Evolutionary conservation across 2,888 invertebrate genomes (phyloP).

Genomic region (Syrphus vitripennis): DNA sequence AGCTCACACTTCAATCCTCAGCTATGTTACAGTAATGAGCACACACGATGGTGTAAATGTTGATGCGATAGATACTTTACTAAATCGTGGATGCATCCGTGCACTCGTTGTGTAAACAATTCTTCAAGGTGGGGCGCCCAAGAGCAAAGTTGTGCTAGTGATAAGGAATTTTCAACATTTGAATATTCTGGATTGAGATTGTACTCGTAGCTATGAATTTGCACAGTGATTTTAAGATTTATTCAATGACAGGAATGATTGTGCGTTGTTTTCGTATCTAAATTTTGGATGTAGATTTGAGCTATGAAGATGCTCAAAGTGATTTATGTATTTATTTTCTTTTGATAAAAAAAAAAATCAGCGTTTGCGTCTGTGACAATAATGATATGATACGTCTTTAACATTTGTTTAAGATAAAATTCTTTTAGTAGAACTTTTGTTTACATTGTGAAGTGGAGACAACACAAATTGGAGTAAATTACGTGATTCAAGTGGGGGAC

Average conservation of each 20-base stretch:
- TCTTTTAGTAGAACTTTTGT: neutral
- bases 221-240: neutral
- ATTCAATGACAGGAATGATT: neutral
- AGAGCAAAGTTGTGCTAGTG: neutral
- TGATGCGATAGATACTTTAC: neutral
- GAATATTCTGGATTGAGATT: neutral
- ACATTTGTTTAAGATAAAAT: neutral
- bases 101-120: neutral
- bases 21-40: neutral
- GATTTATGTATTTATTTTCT: neutral
- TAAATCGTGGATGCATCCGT: neutral
- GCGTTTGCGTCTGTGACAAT: neutral
- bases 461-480: neutral
- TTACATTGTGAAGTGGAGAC: neutral
- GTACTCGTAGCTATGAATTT: neutral
- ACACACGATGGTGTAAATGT: neutral
- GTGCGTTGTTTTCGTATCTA: neutral
- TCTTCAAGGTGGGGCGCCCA: neutral
- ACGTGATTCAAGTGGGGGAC: no score
- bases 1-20: neutral
- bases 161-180: slow-evolving; percentile 13
- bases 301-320: neutral
- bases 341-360: neutral
- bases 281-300: neutral
- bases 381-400: neutral